A percentile compares a stretch with the other conserved stretches of the same genome.
Evolutionary conservation across 2,888 invertebrate genomes (phyloP).

Genomic region (Scrobipalpa costella): DNA sequence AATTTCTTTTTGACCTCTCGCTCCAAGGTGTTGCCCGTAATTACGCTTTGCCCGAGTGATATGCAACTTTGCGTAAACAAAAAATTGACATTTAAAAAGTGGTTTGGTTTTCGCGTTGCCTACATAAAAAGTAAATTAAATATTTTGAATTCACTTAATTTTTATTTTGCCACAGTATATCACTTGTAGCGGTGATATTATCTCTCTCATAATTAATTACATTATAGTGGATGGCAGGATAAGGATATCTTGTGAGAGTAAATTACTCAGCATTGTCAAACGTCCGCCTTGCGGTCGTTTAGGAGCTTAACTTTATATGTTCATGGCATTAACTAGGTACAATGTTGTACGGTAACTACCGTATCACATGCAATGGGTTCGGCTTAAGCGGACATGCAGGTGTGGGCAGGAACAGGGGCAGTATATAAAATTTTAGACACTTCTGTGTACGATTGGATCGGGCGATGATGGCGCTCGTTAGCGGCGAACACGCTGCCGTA

Average conservation of each 20-base stretch:
- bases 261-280: conserved; percentile 21
- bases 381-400: conserved; percentile 2
- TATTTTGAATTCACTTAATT: conserved; percentile 12
- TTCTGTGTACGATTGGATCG: conserved; percentile 24
- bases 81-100: conserved; percentile 67
- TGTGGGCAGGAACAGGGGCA: conserved; percentile 11
- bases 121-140: conserved; percentile 18
- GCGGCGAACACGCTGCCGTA: conserved; percentile 57
- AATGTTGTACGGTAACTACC: conserved; percentile 10
- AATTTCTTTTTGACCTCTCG: conserved; percentile 81
- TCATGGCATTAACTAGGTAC: conserved; percentile 6
- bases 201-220: conserved; percentile 12
- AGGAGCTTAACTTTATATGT: conserved; percentile 7
- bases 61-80: conserved; percentile 73
- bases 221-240: not conserved
- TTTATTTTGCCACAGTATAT: conserved; percentile 5
- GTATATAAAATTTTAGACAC: conserved; percentile 25
- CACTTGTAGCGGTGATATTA: conserved; percentile 5
- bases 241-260: conserved; percentile 2
- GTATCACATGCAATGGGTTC: not conserved
- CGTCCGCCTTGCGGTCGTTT: not conserved
- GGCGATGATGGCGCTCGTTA: conserved; percentile 55
- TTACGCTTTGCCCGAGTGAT: conserved; percentile 58
- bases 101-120: conserved; percentile 17
- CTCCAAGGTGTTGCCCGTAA: conserved; percentile 74